Conservation (phyloP, 1,140 invertebrate genomes). For the Cryptotermes secundus region DNA sequence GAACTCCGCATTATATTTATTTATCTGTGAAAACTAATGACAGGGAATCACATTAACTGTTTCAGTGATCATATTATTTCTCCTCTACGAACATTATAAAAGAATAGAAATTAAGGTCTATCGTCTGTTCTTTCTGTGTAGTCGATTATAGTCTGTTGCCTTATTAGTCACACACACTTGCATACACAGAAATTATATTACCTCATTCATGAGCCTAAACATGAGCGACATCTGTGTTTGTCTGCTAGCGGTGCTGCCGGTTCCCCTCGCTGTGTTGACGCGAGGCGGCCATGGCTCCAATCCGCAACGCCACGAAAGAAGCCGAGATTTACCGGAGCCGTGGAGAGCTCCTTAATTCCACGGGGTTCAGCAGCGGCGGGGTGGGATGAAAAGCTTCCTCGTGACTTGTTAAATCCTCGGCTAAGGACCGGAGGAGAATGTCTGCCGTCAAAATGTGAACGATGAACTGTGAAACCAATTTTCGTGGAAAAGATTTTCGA, state of each 20-base stretch:
- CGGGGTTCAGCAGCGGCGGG: neutral
- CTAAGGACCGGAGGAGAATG: neutral
- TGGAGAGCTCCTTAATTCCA: slow-evolving; percentile 31
- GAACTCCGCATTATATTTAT: no score
- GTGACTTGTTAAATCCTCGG: slow-evolving; percentile 29
- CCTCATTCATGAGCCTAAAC: no score
- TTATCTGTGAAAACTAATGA: no score
- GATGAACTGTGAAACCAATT: slow-evolving; percentile 19
- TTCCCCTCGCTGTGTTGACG: neutral
- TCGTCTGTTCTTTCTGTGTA: no score
- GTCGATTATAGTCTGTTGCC: no score
- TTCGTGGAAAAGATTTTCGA: slow-evolving; percentile 13
- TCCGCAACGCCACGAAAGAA: neutral
- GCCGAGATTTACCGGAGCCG: slow-evolving; percentile 27
- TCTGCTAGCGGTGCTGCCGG: neutral
- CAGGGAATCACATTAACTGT: no score
- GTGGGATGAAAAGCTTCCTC: slow-evolving; percentile 22
- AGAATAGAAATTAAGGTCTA: no score
- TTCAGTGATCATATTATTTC: no score
- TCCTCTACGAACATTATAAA: no score
- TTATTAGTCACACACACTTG: no score
- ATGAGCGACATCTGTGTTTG: no score
- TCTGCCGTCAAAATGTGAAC: slow-evolving; percentile 13
- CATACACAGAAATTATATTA: no score
- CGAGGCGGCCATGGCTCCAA: neutral